These are phyloP conservation scores for Isurus oxyrinchus DNA, from an alignment of 2,113 vertebrate species.

Conservation along the genomic window DNA sequence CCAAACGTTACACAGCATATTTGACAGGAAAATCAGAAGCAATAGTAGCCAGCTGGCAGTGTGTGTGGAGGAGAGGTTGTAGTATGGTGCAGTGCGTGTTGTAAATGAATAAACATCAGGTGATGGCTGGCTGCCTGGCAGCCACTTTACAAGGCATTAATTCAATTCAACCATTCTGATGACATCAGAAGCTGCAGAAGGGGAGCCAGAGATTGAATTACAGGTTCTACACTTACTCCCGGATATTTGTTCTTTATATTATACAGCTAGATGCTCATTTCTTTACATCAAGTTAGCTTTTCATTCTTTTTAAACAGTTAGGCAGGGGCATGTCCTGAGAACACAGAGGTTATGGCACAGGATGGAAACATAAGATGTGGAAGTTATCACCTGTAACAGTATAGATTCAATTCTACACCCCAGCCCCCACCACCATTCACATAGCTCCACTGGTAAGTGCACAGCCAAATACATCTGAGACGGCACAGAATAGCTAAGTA, in stretches of 20 bases:
- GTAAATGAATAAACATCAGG: constrained; percentile 31
- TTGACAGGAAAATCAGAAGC: not conserved
- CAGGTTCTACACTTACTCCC: not conserved
- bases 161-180: not conserved
- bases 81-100: not conserved
- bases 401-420: not conserved
- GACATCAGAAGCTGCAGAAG: constrained; percentile 14
- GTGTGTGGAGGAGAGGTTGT: not conserved
- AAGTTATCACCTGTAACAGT: not conserved
- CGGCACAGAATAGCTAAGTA: not conserved
- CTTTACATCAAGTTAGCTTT: not conserved
- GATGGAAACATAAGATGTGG: not conserved
- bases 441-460: not conserved
- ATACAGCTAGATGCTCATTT: not conserved
- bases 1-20: not conserved
- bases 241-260: not conserved
- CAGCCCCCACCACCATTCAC: not conserved
- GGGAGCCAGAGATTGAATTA: constrained; percentile 14
- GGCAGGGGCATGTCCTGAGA: not conserved
- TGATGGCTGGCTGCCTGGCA: not conserved
- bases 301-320: not conserved
- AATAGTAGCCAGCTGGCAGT: constrained; percentile 14
- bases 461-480: not conserved
- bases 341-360: not conserved
- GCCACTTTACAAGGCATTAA: constrained; percentile 13